Evolutionary conservation across 2,113 vertebrate species (phyloP), one percentile per base, ranked within the genome.

Genomic region (Pipra filicauda): DNA sequence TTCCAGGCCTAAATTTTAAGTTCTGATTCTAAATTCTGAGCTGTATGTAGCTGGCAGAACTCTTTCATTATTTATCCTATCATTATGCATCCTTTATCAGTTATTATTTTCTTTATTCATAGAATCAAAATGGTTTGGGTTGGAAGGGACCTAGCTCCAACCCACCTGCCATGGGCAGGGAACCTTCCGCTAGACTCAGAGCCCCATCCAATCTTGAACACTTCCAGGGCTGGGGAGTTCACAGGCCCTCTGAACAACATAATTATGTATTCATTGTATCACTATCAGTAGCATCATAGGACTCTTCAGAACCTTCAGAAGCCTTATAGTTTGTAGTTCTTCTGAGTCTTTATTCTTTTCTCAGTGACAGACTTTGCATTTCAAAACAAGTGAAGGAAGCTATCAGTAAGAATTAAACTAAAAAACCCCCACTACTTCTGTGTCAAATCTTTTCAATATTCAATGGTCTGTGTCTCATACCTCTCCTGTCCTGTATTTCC

Each of bases 361-460:
- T 73, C 48, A 79, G 11, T 61, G 48, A 22, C 3, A 70, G 21
- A 41, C 30, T 64, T 55, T 31, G 16, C 8, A 80, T 37, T 65
- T 75, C 17, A 81, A 35, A 15, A 59, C n/a, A 71, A 65, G 19
- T 0, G 3, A 61, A 67, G 8, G 22, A 67, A 71, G 9, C 3
- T 65, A 70, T 48, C 44, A 65, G n/a, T 71, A 17, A 59, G 54
- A 85, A 49, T 37, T 27, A 67, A 83, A 64, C 16, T 12, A 39
- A 28, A 30, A 10, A 10, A 43, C 2, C 4, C 4, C 1, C 0
- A 6, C 12, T 44, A 14, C 28, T 8, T 75, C 28, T 55, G 1
- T 43, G 44, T 9, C 41, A 65, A 61, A 66, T 24, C 23, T 10
- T 48, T 19, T 78, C 46, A 52, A 5, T 74, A 74, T 77, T 77